Conservation (phyloP, 2,888 invertebrate genomes). For the Chymomyza procnemis region DNA sequence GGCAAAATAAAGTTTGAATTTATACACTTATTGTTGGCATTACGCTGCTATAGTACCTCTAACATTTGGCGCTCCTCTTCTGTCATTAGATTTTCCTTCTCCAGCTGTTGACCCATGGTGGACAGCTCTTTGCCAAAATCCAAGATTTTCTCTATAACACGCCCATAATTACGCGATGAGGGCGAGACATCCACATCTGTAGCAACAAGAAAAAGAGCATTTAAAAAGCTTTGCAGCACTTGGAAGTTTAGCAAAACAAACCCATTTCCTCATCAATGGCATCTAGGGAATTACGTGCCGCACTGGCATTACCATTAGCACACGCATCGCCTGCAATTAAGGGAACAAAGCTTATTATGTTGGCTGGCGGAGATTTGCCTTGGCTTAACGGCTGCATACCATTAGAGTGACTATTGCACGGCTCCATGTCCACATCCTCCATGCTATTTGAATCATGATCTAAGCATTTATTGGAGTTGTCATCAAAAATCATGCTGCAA, state of each 20-base stretch:
- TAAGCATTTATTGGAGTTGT: slow-evolving; percentile 75
- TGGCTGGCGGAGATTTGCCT: too few relatives aligned
- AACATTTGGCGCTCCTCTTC: slow-evolving; percentile 92
- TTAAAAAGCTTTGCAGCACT: too few relatives aligned
- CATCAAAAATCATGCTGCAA: slow-evolving; percentile 82
- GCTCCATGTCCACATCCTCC: slow-evolving; percentile 79
- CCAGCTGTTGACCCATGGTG: slow-evolving; percentile 91
- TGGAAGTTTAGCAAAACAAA: slow-evolving; percentile 77
- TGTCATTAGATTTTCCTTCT: slow-evolving; percentile 89
- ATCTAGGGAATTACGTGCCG: slow-evolving; percentile 81
- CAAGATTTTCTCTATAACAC: slow-evolving; percentile 93
- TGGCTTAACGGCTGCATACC: slow-evolving; percentile 53
- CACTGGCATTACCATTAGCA: slow-evolving; percentile 76
- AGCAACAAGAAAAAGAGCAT: too few relatives aligned
- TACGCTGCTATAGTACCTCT: slow-evolving; percentile 81
- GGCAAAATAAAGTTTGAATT: background rate
- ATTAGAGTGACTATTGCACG: slow-evolving; percentile 77
- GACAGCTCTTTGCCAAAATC: slow-evolving; percentile 96
- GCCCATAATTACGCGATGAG: slow-evolving; percentile 75
- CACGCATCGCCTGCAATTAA: slow-evolving; percentile 71
- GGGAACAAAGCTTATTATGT: too few relatives aligned
- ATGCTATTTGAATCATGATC: slow-evolving; percentile 75
- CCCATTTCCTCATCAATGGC: slow-evolving; percentile 85
- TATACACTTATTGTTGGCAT: too few relatives aligned
- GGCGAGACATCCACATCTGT: slow-evolving; percentile 77